Conservation (phyloP, 2,113 vertebrate species). For the Hystrix brachyura region DNA sequence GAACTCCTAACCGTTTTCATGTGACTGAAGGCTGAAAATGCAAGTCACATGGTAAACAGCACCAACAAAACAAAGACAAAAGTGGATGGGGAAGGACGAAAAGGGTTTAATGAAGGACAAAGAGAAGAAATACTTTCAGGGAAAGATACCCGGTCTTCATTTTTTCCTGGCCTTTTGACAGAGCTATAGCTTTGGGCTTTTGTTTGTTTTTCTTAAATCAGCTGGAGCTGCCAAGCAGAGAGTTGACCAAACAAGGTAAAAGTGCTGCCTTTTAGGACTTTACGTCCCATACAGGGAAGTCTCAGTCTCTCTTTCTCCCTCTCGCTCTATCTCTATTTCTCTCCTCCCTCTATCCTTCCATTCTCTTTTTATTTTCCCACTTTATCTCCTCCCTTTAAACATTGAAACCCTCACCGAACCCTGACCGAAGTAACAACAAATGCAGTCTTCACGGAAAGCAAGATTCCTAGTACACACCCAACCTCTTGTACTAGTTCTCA, state of each 20-base stretch:
- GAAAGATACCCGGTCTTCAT: background rate
- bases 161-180: background rate
- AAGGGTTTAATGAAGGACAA: conserved; percentile 26
- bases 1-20: conserved; percentile 79
- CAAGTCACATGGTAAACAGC: background rate
- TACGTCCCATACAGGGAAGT: background rate
- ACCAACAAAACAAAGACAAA: conserved; percentile 38
- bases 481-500: background rate
- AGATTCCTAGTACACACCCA: background rate
- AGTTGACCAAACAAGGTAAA: background rate
- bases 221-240: background rate
- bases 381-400: background rate
- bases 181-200: background rate
- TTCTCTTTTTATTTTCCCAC: background rate
- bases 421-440: background rate
- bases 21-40: conserved; percentile 66
- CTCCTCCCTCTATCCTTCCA: background rate
- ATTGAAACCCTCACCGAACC: background rate
- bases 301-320: background rate
- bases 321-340: background rate
- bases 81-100: conserved; percentile 40
- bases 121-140: conserved; percentile 43
- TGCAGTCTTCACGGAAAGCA: background rate
- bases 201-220: background rate
- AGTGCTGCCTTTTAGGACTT: background rate